Evolutionary conservation across 53 echinoderm and acorn worm genomes (phyloP).

Genomic region (Temnopleurus reevesii): DNA sequence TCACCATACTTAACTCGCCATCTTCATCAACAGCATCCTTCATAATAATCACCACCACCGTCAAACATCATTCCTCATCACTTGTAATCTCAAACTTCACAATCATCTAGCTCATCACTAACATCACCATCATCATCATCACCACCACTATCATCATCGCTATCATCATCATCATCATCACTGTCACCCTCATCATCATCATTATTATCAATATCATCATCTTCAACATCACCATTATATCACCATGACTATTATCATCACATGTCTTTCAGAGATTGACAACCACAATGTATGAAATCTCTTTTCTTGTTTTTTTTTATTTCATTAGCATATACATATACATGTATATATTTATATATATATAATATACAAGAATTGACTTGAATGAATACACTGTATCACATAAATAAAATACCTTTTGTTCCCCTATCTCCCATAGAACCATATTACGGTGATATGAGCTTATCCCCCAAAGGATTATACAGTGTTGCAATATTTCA

Average conservation of each 20-base stretch:
- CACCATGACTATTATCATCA: neutral
- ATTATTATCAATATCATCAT: neutral
- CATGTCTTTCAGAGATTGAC: neutral
- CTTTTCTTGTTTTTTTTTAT: neutral
- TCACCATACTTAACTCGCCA: neutral
- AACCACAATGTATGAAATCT: conserved; percentile 8
- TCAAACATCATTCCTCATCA: neutral
- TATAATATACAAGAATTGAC: conserved; percentile 47
- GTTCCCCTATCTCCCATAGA: neutral
- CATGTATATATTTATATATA: too few species aligned
- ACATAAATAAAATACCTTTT: conserved; percentile 27
- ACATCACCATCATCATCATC: neutral
- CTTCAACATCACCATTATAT: neutral
- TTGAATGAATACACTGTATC: conserved; percentile 26
- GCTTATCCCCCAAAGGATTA: too few species aligned
- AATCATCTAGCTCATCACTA: neutral
- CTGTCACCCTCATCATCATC: neutral
- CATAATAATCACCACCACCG: too few species aligned
- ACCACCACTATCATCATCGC: neutral
- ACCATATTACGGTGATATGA: neutral
- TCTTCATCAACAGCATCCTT: neutral
- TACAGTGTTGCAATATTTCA: too few species aligned
- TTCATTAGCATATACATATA: conserved; percentile 40
- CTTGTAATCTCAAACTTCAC: neutral
- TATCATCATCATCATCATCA: neutral